Evolutionary conservation across 2,797 vertebrate species (phyloP).

Genomic region (Zalophus californianus): DNA sequence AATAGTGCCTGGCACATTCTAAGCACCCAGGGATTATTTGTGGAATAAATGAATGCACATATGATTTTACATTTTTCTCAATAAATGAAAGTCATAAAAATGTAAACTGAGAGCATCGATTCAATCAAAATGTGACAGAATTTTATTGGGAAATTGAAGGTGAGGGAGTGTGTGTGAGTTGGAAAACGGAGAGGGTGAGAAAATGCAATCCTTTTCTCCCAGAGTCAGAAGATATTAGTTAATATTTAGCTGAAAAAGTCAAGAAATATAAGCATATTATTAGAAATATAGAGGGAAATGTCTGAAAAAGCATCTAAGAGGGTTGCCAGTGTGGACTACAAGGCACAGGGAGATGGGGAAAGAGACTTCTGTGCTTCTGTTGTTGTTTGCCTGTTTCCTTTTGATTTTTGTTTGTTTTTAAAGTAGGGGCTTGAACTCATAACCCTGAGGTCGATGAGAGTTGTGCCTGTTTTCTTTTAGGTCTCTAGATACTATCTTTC

Average conservation of each 20-base stretch:
- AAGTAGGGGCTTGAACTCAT: background rate
- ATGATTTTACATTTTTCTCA: background rate
- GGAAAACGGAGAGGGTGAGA: background rate
- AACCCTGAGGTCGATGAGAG: no score
- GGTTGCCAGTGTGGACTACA: background rate
- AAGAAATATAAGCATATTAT: background rate
- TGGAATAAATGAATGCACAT: background rate
- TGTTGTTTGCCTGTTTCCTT: background rate
- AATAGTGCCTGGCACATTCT: background rate
- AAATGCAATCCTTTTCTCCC: background rate
- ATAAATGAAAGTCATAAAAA: background rate
- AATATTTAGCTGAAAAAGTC: background rate
- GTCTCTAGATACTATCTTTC: background rate
- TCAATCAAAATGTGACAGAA: background rate
- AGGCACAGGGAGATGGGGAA: background rate
- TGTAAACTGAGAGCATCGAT: background rate
- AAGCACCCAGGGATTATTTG: background rate
- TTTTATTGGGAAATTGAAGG: background rate
- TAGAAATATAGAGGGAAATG: background rate
- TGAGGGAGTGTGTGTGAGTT: background rate
- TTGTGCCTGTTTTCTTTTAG: background rate
- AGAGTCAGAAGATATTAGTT: background rate
- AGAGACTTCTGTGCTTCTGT: background rate
- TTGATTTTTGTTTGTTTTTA: background rate
- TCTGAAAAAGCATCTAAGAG: background rate